Evolutionary conservation across 2,797 vertebrate genomes (phyloP).

Genomic region (Hafferia zeledoni): DNA sequence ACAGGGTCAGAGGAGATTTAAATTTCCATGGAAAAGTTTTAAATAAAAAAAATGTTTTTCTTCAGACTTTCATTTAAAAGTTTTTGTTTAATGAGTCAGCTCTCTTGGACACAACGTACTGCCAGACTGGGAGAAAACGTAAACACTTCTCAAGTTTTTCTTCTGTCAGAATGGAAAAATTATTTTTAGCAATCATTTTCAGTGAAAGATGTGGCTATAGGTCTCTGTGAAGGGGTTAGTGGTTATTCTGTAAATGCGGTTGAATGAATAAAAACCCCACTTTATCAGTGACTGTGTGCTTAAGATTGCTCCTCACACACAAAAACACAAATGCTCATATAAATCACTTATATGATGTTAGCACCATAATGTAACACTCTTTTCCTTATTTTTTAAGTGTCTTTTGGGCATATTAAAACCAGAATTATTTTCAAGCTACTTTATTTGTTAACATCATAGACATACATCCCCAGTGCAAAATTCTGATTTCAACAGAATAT

Average conservation of each 20-base stretch:
- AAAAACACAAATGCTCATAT: background rate
- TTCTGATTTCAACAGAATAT: background rate
- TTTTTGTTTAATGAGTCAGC: background rate
- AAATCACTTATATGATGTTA: background rate
- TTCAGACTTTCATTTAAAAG: background rate
- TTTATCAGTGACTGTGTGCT: background rate
- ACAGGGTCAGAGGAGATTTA: background rate
- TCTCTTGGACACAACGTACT: background rate
- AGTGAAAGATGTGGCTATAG: background rate
- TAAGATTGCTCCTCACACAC: background rate
- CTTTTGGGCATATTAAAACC: background rate
- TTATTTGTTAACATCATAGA: background rate
- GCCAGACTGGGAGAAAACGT: background rate
- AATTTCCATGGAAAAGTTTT: background rate
- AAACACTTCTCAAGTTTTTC: background rate
- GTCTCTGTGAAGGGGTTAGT: background rate
- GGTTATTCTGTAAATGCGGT: background rate
- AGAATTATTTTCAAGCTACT: background rate
- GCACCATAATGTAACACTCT: fast-evolving
- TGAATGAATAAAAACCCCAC: background rate
- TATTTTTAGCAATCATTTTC: background rate
- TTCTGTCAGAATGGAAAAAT: background rate
- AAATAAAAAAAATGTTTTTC: background rate
- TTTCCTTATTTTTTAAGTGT: background rate
- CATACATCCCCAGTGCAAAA: background rate